These are phyloP conservation scores for Atta colombica DNA, from an alignment of 1,140 invertebrate genomes.

Conservation along the genomic window DNA sequence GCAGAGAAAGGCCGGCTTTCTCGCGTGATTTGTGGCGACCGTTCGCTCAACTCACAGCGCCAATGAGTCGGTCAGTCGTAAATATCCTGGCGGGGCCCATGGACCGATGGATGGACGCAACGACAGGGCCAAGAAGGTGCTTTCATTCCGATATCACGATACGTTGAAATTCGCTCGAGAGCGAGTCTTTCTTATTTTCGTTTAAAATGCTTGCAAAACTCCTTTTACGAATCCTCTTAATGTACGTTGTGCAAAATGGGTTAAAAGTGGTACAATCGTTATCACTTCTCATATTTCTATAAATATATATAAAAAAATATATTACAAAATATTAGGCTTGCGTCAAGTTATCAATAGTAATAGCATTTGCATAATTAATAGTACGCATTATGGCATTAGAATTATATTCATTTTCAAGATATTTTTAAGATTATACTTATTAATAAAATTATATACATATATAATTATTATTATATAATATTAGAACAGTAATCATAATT, in stretches of 20 bases:
- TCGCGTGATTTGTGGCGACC: slow-evolving; percentile 86
- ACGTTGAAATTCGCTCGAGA: slow-evolving; percentile 11
- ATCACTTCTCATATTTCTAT: background rate
- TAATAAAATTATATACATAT: too few species aligned
- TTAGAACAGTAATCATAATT: too few species aligned
- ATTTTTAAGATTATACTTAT: too few species aligned
- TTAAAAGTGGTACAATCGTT: background rate
- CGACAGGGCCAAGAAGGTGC: slow-evolving; percentile 46
- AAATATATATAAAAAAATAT: background rate
- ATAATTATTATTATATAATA: too few species aligned
- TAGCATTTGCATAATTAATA: background rate
- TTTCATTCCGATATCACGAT: slow-evolving; percentile 53
- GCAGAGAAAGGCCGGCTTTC: slow-evolving; percentile 86
- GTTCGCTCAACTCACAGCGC: slow-evolving; percentile 85
- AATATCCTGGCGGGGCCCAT: slow-evolving; percentile 82
- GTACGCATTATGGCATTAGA: background rate
- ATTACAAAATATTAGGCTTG: background rate
- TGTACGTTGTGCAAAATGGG: background rate
- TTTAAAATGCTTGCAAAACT: background rate
- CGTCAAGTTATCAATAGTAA: background rate
- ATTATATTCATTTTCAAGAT: too few species aligned
- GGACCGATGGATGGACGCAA: slow-evolving; percentile 76
- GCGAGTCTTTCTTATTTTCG: background rate
- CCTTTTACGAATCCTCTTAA: background rate
- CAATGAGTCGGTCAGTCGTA: slow-evolving; percentile 87